A percentile compares a stretch with the other conserved stretches of the same genome.
These are phyloP conservation scores for Ailurus styani DNA, from an alignment of 2,113 vertebrate genomes.

Conservation along the genomic window DNA sequence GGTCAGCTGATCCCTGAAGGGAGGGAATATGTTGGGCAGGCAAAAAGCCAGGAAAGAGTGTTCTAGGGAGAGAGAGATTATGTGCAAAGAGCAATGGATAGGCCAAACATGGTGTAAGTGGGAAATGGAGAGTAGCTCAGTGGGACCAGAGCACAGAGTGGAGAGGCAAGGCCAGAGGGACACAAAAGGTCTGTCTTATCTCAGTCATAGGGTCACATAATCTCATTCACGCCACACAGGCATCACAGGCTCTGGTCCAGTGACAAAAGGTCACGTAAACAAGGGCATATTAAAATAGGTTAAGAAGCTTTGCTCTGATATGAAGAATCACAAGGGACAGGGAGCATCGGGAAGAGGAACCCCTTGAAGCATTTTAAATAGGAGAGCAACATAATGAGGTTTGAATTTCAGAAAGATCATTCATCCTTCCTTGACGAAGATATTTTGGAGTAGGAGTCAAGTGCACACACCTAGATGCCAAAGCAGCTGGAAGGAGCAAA, in stretches of 20 bases:
- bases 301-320: neutral
- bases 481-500: neutral
- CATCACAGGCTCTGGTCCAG: neutral
- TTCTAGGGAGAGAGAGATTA: neutral
- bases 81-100: neutral
- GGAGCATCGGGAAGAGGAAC: neutral
- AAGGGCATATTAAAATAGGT: neutral
- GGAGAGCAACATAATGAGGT: neutral
- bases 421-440: neutral
- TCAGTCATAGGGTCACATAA: neutral
- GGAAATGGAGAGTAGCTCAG: neutral
- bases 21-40: neutral
- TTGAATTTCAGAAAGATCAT: neutral
- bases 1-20: neutral
- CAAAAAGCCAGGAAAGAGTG: neutral
- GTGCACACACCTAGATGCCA: neutral
- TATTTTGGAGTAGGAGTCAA: neutral
- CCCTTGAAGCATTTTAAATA: neutral
- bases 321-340: neutral
- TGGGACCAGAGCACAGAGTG: neutral
- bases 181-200: neutral
- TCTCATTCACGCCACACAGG: neutral
- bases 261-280: neutral
- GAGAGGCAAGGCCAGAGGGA: neutral
- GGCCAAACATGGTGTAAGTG: neutral